Base-by-base conservation (phyloP, 2,113 vertebrate species). In the Lipotes vexillifer region DNA sequence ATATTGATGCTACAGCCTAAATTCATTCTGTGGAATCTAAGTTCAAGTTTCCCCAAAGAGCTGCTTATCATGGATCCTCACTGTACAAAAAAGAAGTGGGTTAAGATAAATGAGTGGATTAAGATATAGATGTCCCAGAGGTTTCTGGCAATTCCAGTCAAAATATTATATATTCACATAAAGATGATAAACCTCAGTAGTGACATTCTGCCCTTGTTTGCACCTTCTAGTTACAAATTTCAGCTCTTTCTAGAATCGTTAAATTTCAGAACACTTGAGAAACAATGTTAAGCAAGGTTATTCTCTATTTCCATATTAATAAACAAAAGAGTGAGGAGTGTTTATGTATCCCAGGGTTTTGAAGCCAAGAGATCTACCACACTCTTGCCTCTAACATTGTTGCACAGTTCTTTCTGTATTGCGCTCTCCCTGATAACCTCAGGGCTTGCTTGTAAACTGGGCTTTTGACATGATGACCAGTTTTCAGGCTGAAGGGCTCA, bases 101-200 rank as follows among this genome's bases (percentile, higher is more conserved):
- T 84, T 94, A 81, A 77, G 83, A 94, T 96, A 96, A 96, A 96
- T 95, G 84, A 96, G 41, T 38, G 29, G 84, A 86, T 92, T 95
- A 92, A 96, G 90, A 82, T 80, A 69, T 33, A 85, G 66, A 14
- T 57, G 88, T 93, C 36, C 25, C 66, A 55, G 77, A 49, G 66
- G 75, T 96, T 90, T 90, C 95, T 38, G 75, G 92, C 41, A 90
- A 91, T 93, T 96, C 96, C 52, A 52, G 87, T 97, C 88, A 88
- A 82, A 96, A 90, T 84, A 69, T 78, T 93, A 92, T 90, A 93
- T 91, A 74, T 52, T 66, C 65, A 44, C 41, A 46, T 97, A 94
- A 97, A 93, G 69, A 92, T 85, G 92, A 95, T 84, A 72, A 96
- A 96, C 31, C 69, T 66, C 41, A 31, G 1, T 1, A 31, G 57